phyloP scores from a whole-genome alignment of 2,797 vertebrate species.

The Allobates femoralis region DNA sequence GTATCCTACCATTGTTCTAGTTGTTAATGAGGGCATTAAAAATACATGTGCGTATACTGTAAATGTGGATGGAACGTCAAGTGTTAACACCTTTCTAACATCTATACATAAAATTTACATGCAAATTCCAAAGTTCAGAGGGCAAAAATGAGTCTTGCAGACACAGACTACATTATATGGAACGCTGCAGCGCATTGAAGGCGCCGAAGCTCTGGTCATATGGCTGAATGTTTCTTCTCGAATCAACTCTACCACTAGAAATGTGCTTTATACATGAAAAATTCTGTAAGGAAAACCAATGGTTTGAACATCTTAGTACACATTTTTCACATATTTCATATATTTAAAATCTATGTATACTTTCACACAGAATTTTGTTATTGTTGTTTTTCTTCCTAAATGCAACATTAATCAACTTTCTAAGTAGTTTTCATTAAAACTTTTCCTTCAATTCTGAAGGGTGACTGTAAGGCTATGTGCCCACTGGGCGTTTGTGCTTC shows the following conservation, averaged over 20 bases:
- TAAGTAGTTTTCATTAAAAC: no score
- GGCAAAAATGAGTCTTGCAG: slow-evolving; percentile 15
- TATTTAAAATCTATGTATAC: no score
- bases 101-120: not conserved
- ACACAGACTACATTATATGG: not conserved
- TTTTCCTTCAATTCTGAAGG: no score
- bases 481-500: no score
- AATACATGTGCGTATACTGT: not conserved
- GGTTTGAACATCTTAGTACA: no score
- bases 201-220: not conserved
- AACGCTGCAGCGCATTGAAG: not conserved
- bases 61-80: not conserved
- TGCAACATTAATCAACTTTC: no score
- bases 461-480: no score
- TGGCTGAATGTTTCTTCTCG: not conserved
- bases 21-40: not conserved
- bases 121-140: not conserved
- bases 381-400: no score
- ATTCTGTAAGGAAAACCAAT: no score
- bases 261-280: not conserved
- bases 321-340: no score
- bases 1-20: not conserved
- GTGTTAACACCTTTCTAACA: not conserved
- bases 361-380: no score
- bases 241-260: not conserved